Conservation (phyloP, 2,113 vertebrate genomes). For the Stegostoma tigrinum region DNA sequence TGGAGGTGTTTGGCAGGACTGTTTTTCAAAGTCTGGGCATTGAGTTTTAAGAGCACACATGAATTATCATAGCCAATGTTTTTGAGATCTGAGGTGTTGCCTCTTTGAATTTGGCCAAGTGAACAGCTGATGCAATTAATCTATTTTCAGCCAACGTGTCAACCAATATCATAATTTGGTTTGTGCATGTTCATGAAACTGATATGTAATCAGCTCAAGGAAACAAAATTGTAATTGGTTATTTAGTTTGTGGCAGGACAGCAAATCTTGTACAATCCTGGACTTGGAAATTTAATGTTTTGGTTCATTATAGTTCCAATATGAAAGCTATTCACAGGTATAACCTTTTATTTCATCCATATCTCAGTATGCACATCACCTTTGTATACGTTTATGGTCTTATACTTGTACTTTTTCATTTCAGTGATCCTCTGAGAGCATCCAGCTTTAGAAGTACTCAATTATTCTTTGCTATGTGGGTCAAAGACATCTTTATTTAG, state of each 20-base stretch:
- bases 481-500: background rate
- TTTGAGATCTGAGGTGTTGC: background rate
- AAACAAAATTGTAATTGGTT: background rate
- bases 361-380: background rate
- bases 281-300: background rate
- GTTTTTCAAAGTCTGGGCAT: background rate
- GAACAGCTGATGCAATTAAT: background rate
- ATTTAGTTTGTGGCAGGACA: background rate
- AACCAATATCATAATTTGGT: background rate
- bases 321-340: background rate
- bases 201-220: background rate
- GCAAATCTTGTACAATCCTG: background rate
- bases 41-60: background rate
- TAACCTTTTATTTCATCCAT: background rate
- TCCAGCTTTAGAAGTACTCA: background rate
- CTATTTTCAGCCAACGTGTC: background rate
- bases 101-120: background rate
- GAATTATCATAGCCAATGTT: background rate
- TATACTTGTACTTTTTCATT: background rate
- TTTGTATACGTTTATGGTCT: background rate
- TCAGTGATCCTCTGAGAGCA: background rate
- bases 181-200: background rate
- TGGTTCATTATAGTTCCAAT: background rate
- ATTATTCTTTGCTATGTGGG: background rate
- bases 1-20: background rate